Conservation (phyloP, 2,113 vertebrate species). For the Carlito syrichta region DNA sequence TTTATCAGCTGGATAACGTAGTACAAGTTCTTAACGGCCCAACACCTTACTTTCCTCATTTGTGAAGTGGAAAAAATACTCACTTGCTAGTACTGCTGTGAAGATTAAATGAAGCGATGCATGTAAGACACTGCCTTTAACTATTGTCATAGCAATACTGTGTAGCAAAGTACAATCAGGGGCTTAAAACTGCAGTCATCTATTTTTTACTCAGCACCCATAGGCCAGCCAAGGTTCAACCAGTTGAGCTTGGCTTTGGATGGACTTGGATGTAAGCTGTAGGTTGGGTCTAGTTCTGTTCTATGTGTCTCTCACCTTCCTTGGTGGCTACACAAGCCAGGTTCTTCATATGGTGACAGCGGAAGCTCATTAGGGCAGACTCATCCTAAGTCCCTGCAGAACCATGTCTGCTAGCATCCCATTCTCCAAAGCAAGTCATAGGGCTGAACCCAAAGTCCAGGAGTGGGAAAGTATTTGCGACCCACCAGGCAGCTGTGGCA, state of each 20-base stretch:
- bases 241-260: not conserved
- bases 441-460: not conserved
- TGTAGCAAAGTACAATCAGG: not conserved
- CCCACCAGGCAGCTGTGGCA: not conserved
- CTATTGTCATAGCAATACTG: not conserved
- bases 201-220: not conserved
- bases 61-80: not conserved
- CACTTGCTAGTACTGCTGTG: not conserved
- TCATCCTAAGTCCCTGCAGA: not conserved
- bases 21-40: not conserved
- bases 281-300: not conserved
- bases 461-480: not conserved
- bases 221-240: not conserved
- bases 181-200: not conserved
- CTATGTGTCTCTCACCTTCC: not conserved
- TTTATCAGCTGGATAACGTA: not conserved
- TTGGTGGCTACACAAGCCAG: not conserved
- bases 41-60: not conserved
- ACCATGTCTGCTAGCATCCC: not conserved
- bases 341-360: not conserved
- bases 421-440: not conserved
- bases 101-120: not conserved
- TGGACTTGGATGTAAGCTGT: not conserved
- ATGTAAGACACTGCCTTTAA: not conserved
- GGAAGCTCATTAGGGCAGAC: not conserved